phyloP scores from a whole-genome alignment of 1,140 invertebrate species.

The Sarcophaga bullata region DNA sequence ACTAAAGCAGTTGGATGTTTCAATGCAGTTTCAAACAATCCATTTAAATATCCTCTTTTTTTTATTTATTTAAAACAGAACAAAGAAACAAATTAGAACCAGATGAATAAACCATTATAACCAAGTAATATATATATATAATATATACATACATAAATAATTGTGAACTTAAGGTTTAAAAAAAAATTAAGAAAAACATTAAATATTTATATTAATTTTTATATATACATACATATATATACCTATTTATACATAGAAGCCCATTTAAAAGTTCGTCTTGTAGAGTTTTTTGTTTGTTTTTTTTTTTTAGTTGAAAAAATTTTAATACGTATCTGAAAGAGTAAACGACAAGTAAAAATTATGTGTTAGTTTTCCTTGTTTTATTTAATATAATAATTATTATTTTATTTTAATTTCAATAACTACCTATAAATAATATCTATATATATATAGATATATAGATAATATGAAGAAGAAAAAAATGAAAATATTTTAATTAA shows the following conservation, averaged over 20 bases:
- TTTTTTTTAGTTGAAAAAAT: slow-evolving; percentile 21
- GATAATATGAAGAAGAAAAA: neutral
- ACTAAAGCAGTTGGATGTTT: slow-evolving; percentile 5
- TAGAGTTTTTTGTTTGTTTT: neutral
- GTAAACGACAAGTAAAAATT: slow-evolving; percentile 23
- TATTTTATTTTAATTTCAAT: slow-evolving; percentile 28
- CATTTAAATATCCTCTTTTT: neutral
- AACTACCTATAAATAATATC: slow-evolving; percentile 9
- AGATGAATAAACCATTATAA: neutral
- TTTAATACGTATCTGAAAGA: neutral
- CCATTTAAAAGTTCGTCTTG: slow-evolving; percentile 31
- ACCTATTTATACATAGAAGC: slow-evolving; percentile 30
- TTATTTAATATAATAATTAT: slow-evolving; percentile 17
- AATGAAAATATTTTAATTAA: slow-evolving; percentile 1
- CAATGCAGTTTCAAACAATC: neutral
- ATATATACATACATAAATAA: neutral
- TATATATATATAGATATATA: neutral
- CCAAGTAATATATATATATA: neutral
- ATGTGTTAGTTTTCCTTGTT: slow-evolving; percentile 26
- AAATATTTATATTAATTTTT: slow-evolving; percentile 15
- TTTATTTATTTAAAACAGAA: slow-evolving; percentile 6
- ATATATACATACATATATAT: slow-evolving; percentile 10
- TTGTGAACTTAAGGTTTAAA: neutral
- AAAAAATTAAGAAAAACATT: neutral
- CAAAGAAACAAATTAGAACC: neutral